Evolutionary conservation across 2,113 vertebrate species (phyloP).

Genomic region (Varanus salvator): DNA sequence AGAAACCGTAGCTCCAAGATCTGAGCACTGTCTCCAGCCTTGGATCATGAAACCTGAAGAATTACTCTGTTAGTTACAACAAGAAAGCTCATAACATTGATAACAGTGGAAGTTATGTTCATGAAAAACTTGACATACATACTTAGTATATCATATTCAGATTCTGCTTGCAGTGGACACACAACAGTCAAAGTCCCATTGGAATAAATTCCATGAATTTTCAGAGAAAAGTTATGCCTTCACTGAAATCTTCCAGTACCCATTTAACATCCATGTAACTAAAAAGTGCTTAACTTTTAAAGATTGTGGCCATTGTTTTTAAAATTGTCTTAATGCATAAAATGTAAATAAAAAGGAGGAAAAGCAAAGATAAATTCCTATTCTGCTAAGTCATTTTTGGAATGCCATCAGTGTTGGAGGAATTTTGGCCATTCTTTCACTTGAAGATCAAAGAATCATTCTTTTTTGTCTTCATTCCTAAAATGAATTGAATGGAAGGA

Average conservation of each 20-base stretch:
- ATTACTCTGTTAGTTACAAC: too few relatives aligned
- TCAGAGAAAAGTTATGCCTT: not conserved
- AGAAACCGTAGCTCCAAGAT: too few relatives aligned
- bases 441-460: conserved; percentile 59
- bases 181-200: not conserved
- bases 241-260: not conserved
- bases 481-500: conserved; percentile 61
- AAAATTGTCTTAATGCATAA: conserved; percentile 34
- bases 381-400: conserved; percentile 43
- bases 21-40: too few relatives aligned
- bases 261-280: too few relatives aligned
- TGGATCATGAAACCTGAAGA: too few relatives aligned
- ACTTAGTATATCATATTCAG: not conserved
- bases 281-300: not conserved
- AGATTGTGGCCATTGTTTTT: not conserved
- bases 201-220: not conserved
- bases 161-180: conserved; percentile 5
- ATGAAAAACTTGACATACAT: conserved; percentile 3
- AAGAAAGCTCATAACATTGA: not conserved
- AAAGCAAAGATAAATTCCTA: conserved; percentile 21
- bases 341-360: conserved; percentile 51
- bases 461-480: conserved; percentile 56
- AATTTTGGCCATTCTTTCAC: conserved; percentile 46
- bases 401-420: conserved; percentile 48
- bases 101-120: conserved; percentile 29